Percentiles rank a stretch among this genome's conserved stretches.
phyloP scores from a whole-genome alignment of 2,113 vertebrate genomes.

The Poicephalus gulielmi region DNA sequence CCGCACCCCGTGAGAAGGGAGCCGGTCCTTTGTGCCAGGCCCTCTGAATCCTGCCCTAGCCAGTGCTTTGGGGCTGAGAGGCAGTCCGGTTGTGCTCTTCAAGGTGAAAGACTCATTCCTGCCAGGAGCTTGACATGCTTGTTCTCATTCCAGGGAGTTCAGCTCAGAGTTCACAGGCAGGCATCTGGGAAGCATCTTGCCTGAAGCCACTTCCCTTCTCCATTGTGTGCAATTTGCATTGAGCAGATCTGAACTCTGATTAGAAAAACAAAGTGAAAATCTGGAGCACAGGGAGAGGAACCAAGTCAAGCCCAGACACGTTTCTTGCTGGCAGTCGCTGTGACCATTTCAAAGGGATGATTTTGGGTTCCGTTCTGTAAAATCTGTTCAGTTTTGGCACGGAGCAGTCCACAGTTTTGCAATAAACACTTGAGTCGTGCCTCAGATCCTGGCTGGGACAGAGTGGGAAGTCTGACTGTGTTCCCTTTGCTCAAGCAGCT shows the following conservation, averaged over 20 bases:
- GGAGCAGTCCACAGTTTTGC: not conserved
- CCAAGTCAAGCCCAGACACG: not conserved
- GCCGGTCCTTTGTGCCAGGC: not conserved
- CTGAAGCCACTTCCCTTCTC: not conserved
- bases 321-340: not conserved
- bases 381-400: not conserved
- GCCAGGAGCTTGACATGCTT: not conserved
- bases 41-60: not conserved
- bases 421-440: accelerated
- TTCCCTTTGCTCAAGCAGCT: not conserved
- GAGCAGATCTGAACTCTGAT: not conserved
- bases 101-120: not conserved
- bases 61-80: not conserved
- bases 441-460: not conserved
- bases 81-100: not conserved
- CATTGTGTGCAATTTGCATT: not conserved
- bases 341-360: not conserved
- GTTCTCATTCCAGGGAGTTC: not conserved
- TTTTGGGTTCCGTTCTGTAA: not conserved
- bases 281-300: not conserved
- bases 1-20: not conserved
- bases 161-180: not conserved
- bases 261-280: not conserved
- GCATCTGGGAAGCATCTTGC: not conserved
- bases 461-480: not conserved